Conservation (phyloP, 2,888 invertebrate species). For the Ennomos quercinarius region DNA sequence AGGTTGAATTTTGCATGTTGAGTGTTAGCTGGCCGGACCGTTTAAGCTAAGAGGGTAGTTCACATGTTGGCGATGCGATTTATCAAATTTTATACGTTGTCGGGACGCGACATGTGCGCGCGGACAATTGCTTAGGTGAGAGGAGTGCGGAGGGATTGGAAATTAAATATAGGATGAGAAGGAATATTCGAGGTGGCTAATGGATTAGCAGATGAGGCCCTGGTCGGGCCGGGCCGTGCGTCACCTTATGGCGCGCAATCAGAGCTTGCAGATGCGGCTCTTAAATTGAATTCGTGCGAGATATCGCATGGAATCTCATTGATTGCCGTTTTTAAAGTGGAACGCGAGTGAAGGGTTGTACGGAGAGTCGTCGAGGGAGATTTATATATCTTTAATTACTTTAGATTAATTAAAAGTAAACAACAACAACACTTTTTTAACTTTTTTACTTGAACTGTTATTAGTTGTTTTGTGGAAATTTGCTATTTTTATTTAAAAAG, state of each 20-base stretch:
- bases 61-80: constrained; percentile 83
- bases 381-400: neutral
- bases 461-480: too few species aligned
- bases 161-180: constrained; percentile 81
- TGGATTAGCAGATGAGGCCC: constrained; percentile 78
- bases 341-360: constrained; percentile 31
- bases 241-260: constrained; percentile 76
- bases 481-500: too few species aligned
- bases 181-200: constrained; percentile 71
- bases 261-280: constrained; percentile 70
- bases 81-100: constrained; percentile 83
- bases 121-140: constrained; percentile 74
- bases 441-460: too few species aligned
- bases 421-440: too few species aligned
- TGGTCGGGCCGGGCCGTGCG: constrained; percentile 33
- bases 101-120: constrained; percentile 80
- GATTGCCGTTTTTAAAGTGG: constrained; percentile 36
- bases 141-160: constrained; percentile 46
- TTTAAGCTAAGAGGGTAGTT: constrained; percentile 84
- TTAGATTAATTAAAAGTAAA: too few species aligned
- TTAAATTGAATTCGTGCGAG: constrained; percentile 60
- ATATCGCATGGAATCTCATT: constrained; percentile 35
- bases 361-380: neutral
- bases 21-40: constrained; percentile 52
- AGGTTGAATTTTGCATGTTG: constrained; percentile 45